phyloP scores from a whole-genome alignment of 2,888 invertebrate genomes.

The Latrodectus hesperus region DNA sequence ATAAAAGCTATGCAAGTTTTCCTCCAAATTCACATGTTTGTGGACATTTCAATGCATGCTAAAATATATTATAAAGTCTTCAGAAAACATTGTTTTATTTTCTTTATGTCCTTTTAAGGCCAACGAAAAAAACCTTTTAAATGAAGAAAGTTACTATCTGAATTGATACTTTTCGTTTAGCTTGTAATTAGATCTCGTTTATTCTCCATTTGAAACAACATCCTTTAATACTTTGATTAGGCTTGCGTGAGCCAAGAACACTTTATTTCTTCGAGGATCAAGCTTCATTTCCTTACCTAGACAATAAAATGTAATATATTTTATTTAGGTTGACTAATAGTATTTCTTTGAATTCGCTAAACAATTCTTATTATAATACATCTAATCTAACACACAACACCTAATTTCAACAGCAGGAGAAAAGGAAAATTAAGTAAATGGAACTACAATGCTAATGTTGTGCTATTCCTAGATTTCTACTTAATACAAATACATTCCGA shows the following conservation, averaged over 20 bases:
- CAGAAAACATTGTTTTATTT: not conserved
- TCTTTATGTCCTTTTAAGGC: conserved; percentile 6
- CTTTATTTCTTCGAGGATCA: conserved; percentile 18
- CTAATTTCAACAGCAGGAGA: not conserved
- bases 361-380: conserved; percentile 6
- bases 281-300: conserved; percentile 2
- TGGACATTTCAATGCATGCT: no score
- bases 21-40: no score
- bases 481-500: conserved; percentile 4
- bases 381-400: not conserved
- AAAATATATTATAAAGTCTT: no score
- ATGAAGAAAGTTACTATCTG: conserved; percentile 7
- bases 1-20: no score
- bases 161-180: conserved; percentile 27
- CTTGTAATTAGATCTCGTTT: conserved; percentile 17
- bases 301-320: not conserved
- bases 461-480: conserved; percentile 6
- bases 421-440: not conserved
- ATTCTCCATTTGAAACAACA: conserved; percentile 3
- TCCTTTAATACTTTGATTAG: not conserved
- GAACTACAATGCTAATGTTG: conserved; percentile 15
- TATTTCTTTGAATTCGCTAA: conserved; percentile 16
- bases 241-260: not conserved
- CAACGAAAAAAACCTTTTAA: not conserved
- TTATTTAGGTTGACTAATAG: not conserved